Evolutionary conservation across 2,797 vertebrate genomes (phyloP).

Genomic region (Esox masquinongy): DNA sequence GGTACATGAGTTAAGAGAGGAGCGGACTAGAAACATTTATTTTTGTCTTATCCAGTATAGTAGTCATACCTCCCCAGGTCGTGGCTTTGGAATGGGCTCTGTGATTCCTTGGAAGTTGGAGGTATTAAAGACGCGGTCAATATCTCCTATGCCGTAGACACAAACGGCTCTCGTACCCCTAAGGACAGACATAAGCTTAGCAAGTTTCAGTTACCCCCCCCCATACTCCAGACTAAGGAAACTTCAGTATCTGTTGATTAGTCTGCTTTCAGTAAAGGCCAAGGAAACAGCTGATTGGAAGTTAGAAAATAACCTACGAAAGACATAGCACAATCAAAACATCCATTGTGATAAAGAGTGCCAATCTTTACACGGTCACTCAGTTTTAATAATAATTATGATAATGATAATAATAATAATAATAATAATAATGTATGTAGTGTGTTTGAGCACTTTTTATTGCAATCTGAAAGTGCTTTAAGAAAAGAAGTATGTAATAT

Average conservation of each 20-base stretch:
- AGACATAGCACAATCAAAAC: background rate
- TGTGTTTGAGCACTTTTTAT: no score
- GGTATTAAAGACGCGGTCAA: slow-evolving; percentile 45
- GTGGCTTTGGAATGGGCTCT: rapidly evolving
- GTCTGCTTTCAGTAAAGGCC: background rate
- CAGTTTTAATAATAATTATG: no score
- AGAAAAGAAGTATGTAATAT: no score
- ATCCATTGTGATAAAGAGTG: background rate
- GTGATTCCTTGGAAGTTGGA: slow-evolving; percentile 41
- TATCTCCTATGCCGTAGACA: slow-evolving; percentile 60
- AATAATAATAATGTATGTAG: no score
- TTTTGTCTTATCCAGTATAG: background rate
- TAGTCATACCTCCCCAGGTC: slow-evolving; percentile 51
- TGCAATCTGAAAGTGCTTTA: no score
- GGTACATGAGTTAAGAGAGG: background rate
- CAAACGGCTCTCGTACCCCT: slow-evolving; percentile 76
- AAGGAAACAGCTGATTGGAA: background rate
- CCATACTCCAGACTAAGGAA: no score
- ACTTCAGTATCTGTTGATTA: no score
- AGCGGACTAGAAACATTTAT: background rate
- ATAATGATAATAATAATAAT: no score
- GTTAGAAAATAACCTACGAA: background rate
- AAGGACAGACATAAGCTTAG: slow-evolving; percentile 37
- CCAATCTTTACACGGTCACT: no score
- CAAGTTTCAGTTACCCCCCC: background rate